A percentile compares a stretch with the other conserved stretches of the same genome.
phyloP scores from a whole-genome alignment of 2,797 vertebrate species.

The Rallus crepitans region DNA sequence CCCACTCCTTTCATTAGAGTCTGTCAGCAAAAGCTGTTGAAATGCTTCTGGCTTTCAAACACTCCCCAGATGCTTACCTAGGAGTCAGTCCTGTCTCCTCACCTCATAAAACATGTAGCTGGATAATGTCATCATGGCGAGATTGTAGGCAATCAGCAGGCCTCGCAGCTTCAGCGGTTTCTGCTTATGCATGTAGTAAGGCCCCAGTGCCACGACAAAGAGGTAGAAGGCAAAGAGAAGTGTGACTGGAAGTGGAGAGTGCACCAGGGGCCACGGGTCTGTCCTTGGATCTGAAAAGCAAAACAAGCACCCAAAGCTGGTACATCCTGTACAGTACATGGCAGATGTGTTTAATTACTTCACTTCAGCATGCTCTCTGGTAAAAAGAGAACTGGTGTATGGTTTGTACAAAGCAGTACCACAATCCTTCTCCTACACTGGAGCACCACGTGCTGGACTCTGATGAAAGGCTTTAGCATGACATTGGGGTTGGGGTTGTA shows the following conservation, averaged over 20 bases:
- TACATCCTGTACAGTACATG: not conserved
- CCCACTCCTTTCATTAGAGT: not conserved
- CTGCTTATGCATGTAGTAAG: constrained; percentile 55
- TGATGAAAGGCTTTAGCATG: not conserved
- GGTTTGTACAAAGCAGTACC: not conserved
- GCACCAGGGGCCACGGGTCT: constrained; percentile 79
- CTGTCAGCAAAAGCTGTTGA: not conserved
- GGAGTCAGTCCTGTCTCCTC: not conserved
- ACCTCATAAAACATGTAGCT: constrained; percentile 84
- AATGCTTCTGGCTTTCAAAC: not conserved
- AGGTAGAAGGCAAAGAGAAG: constrained; percentile 79
- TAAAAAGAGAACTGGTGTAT: not conserved
- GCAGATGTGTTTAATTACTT: not conserved
- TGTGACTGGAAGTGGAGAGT: constrained; percentile 73
- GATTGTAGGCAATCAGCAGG: constrained; percentile 77
- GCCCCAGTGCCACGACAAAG: constrained; percentile 71
- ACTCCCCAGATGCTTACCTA: not conserved
- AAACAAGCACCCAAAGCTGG: not conserved
- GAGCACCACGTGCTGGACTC: not conserved
- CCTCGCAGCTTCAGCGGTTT: constrained; percentile 70
- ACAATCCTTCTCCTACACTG: not conserved
- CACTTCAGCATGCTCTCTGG: not conserved
- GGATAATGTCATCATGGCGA: constrained; percentile 77
- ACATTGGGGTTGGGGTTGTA: not conserved
- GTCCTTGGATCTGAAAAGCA: constrained; percentile 80